Base-by-base conservation (phyloP, 2,888 invertebrate genomes). In the Hetaerina titia region DNA sequence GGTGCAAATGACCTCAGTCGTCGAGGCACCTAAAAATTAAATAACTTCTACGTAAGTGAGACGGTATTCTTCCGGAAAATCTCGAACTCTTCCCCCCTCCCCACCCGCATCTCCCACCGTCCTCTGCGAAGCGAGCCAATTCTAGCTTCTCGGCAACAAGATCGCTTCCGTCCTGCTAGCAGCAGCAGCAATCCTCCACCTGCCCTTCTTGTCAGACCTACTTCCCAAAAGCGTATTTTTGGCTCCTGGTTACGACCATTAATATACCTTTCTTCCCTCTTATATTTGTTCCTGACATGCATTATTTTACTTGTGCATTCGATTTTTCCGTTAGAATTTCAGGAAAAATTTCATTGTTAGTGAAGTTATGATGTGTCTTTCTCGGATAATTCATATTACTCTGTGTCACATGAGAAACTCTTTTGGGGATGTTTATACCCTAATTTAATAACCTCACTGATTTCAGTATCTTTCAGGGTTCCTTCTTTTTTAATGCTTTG, bases 221-320 rank as follows among this genome's bases (percentile, higher is more conserved):
- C 31, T 11, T 81, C 31, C 81, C 81, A 81, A 81, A 81, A 81
- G 13, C 81, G 81, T 81, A 81, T 81, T 81, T 81, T 81, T 31
- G 81, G 45, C 81, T 74, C 25, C 74, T 25, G 19, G 25, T 13
- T 19, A 31, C 31, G 81, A 6, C 81, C 25, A 31, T 11, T 31
- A 31, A 31, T 31, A 81, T 31, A 15, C 25, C 31, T 45, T 45
- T 45, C 69, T 8, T 25, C 8, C 31, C 31, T 31, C 31, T 31
- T 15, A 81, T 45, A 45, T 31, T 31, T 31, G 19, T 13, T 15
- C 31, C 60, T 31, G 4, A 13, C 22, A 31, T 81, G 25, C 7
- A 81, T 81, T 81, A 22, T 31, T 31, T 22, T 45, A 45, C 45
- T 45, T 45, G 45, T 45, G 45, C 45, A 45, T 45, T 45, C 45